These are phyloP conservation scores for Haliaeetus albicilla DNA, from an alignment of 2,797 vertebrate species.

Conservation along the genomic window DNA sequence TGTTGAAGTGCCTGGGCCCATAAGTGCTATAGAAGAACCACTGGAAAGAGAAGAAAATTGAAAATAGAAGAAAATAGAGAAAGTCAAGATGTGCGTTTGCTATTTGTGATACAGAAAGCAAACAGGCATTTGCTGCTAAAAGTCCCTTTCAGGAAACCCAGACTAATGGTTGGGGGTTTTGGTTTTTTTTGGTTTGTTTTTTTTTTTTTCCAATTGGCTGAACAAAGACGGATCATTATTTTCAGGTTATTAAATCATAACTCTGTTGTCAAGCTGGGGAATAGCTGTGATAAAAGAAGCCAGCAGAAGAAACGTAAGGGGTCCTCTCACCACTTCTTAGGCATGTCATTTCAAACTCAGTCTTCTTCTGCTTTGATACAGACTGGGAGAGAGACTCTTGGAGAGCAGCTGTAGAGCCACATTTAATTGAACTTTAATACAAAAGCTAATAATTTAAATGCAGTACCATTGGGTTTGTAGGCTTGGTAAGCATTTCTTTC, in stretches of 20 bases:
- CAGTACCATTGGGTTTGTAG: neutral
- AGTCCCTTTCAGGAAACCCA: neutral
- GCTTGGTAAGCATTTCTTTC: neutral
- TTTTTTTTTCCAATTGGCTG: neutral
- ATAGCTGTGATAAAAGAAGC: neutral
- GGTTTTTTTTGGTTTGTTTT: neutral
- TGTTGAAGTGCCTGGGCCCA: neutral
- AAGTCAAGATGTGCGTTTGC: neutral
- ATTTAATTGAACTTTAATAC: neutral
- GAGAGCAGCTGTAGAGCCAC: neutral
- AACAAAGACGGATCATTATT: neutral
- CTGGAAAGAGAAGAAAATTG: neutral
- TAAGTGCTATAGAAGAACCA: neutral
- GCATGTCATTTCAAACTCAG: neutral
- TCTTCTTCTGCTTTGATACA: neutral
- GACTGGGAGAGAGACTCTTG: neutral
- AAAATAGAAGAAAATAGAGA: neutral
- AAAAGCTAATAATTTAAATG: neutral
- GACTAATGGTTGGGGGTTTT: neutral
- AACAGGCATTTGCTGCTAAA: neutral
- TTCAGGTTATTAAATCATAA: neutral
- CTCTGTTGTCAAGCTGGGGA: neutral
- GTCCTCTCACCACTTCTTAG: neutral
- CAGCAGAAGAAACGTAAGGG: neutral
- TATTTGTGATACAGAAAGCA: neutral